A percentile compares a stretch with the other conserved stretches of the same genome.
Conservation (phyloP, 1,140 invertebrate species). For the Tetragnatha versicolor region DNA sequence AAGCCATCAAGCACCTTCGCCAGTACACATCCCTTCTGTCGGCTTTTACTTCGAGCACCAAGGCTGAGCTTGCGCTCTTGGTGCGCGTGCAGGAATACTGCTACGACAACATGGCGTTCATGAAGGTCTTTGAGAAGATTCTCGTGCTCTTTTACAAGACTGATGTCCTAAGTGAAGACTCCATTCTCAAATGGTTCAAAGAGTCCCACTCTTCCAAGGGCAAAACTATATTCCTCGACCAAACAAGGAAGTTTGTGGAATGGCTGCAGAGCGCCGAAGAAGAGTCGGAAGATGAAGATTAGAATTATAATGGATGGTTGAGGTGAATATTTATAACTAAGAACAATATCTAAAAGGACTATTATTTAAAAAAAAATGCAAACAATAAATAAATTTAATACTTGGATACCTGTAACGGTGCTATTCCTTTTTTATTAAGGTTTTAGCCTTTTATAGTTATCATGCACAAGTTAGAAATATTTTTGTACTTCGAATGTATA, state of each 20-base stretch:
- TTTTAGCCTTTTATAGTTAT: conserved; percentile 53
- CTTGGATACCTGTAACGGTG: conserved; percentile 36
- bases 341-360: conserved; percentile 10
- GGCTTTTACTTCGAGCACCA: conserved; percentile 80
- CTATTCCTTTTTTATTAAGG: conserved; percentile 51
- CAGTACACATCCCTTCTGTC: conserved; percentile 83
- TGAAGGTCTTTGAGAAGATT: conserved; percentile 98
- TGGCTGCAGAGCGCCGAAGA: conserved; percentile 97
- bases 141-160: conserved; percentile 95
- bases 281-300: conserved; percentile 64
- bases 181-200: conserved; percentile 93
- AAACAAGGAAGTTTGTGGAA: conserved; percentile 96
- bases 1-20: conserved; percentile 89
- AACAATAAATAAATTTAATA: conserved; percentile 34
- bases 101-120: conserved; percentile 98
- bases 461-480: conserved; percentile 47
- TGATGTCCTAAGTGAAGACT: conserved; percentile 89
- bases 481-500: conserved; percentile 45
- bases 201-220: conserved; percentile 91
- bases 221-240: conserved; percentile 95
- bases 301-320: no score
- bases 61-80: conserved; percentile 85
- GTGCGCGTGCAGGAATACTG: conserved; percentile 95
- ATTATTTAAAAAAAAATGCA: conserved; percentile 26
- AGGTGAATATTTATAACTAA: no score